Evolutionary conservation across 2,888 invertebrate genomes (phyloP).

Genomic region (Lasioglossum villosulum): DNA sequence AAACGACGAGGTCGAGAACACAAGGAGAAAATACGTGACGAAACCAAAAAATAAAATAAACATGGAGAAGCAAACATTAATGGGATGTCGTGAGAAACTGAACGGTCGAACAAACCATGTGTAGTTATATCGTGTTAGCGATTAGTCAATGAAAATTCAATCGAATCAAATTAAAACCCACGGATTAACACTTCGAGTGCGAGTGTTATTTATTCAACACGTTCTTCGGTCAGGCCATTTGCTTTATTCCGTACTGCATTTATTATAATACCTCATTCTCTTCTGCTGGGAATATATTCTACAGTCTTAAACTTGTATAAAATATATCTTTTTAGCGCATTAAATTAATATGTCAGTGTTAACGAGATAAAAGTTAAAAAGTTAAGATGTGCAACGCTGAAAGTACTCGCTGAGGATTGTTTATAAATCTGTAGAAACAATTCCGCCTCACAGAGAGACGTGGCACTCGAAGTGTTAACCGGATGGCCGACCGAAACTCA

Average conservation of each 20-base stretch:
- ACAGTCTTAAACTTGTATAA: too few relatives aligned
- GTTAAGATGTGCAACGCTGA: neutral
- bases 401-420: neutral
- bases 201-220: neutral
- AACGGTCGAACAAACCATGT: neutral
- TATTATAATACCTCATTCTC: too few relatives aligned
- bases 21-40: slow-evolving; percentile 24
- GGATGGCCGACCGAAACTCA: slow-evolving; percentile 53
- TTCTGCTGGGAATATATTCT: too few relatives aligned
- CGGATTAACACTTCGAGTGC: neutral
- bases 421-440: neutral
- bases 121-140: slow-evolving; percentile 71
- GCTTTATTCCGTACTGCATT: too few relatives aligned
- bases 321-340: too few relatives aligned
- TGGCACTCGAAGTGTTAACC: neutral
- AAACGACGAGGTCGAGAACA: slow-evolving; percentile 30
- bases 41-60: neutral
- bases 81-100: slow-evolving; percentile 7
- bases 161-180: slow-evolving; percentile 26
- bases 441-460: neutral
- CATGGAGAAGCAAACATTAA: neutral
- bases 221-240: too few relatives aligned
- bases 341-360: too few relatives aligned
- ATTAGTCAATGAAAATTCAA: slow-evolving; percentile 67
- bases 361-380: neutral